Evolutionary conservation across 2,888 invertebrate genomes (phyloP), one percentile per base, ranked within the genome.

Genomic region (Habrosyne pyritoides): DNA sequence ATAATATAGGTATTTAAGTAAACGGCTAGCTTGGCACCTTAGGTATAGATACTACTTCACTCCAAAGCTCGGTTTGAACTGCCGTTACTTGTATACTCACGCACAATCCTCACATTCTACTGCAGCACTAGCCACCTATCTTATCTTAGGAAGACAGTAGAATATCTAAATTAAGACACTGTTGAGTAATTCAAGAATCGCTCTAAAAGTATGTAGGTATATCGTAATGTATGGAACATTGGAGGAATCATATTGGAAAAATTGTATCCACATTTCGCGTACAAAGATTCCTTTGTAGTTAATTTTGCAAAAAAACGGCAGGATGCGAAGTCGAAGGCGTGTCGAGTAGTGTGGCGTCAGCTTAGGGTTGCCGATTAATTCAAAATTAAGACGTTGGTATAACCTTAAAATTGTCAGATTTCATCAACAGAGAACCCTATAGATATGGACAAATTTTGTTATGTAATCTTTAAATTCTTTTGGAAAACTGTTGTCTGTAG

Each of bases 311-410:
- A 89, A 47, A 87, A 87, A 84, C 71, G 79, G 75, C 89, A 89
- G 88, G 89, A 89, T 88, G 86, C 77, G 79, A 78, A 84, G 84
- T 84, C 71, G 79, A 73, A 87, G 87, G 87, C 87, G 86, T 86
- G 85, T 84, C 87, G 84, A 82, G 79, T 78, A 74, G 79, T 76
- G 68, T 66, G 78, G 77, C 75, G 73, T 68, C 65, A 66, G 65
- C 63, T 61, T 74, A 80, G 77, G 79, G 81, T 61, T 79, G 77
- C 53, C 69, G 46, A 54, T 12, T 36, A 21, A 50, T 49, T 55
- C 53, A 52, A 49, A 56, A 54, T 47, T 53, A 51, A 48, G 50
- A 53, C 51, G 26, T 48, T 30, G 48, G 57, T 21, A 14, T 36
- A 36, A 49, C 30, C 52, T 54, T 18, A 57, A 53, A 53, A 36